These are phyloP conservation scores for Acleris literana DNA, from an alignment of 2,888 invertebrate species.

Conservation along the genomic window DNA sequence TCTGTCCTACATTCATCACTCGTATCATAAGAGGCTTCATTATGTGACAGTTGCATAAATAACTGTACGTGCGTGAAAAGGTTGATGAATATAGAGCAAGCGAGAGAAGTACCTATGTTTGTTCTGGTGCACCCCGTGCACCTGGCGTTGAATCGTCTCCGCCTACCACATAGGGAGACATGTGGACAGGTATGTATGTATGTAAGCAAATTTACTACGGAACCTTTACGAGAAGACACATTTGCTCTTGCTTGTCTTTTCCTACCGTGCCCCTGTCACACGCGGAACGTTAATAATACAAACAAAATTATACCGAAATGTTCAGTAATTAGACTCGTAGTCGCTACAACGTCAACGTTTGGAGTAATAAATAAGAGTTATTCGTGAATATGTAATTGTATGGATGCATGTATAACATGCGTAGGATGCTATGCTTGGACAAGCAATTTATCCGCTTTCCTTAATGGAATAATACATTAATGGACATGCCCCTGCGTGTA, in stretches of 20 bases:
- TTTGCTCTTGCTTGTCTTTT: constrained; percentile 13
- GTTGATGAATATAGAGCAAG: no score
- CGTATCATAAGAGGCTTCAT: no score
- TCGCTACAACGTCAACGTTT: neutral
- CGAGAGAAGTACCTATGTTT: no score
- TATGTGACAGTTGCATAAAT: no score
- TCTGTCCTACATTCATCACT: no score
- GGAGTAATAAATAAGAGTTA: constrained; percentile 16
- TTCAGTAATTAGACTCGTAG: constrained; percentile 1
- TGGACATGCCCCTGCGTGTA: neutral
- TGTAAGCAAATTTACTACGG: neutral
- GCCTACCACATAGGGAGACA: no score
- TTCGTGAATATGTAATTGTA: constrained; percentile 24
- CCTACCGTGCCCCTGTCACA: constrained; percentile 35
- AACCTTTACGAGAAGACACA: constrained; percentile 6
- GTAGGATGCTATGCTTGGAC: constrained; percentile 50
- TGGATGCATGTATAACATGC: constrained; percentile 24
- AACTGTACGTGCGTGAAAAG: no score
- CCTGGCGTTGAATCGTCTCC: no score
- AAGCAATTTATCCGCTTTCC: constrained; percentile 53
- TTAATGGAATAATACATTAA: constrained; percentile 41
- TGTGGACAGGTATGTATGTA: neutral
- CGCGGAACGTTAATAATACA: constrained; percentile 39
- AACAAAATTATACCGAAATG: constrained; percentile 6
- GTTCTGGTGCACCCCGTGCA: no score